Evolutionary conservation across 2,113 vertebrate species (phyloP).

Genomic region (Notothenia rossii): DNA sequence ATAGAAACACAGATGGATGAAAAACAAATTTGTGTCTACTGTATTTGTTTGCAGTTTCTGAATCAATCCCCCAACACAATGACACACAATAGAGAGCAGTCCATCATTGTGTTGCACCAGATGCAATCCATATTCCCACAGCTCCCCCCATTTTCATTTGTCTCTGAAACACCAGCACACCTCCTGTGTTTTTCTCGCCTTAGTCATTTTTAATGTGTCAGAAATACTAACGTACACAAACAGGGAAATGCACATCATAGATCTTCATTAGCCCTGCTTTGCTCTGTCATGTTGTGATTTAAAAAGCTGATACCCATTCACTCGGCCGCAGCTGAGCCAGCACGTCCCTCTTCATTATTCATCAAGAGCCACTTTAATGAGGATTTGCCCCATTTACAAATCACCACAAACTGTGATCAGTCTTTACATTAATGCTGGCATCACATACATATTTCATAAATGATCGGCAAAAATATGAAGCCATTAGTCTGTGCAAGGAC

Average conservation of each 20-base stretch:
- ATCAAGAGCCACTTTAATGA: conserved; percentile 63
- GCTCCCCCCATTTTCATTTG: conserved; percentile 21
- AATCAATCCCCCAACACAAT: conserved; percentile 49
- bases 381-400: conserved; percentile 69
- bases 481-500: neutral
- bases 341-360: conserved; percentile 57
- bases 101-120: conserved; percentile 50
- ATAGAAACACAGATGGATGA: conserved; percentile 64
- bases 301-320: conserved; percentile 32
- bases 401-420: conserved; percentile 26
- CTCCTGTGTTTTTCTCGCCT: neutral
- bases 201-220: conserved; percentile 35
- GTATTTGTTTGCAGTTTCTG: conserved; percentile 19
- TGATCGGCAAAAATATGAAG: neutral
- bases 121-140: conserved; percentile 44
- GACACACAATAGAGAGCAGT: conserved; percentile 51
- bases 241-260: conserved; percentile 4
- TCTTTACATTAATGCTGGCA: neutral
- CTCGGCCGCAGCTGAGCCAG: conserved; percentile 15
- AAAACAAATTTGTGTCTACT: conserved; percentile 25
- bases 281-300: conserved; percentile 29
- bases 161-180: neutral
- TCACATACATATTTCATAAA: neutral
- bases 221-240: conserved; percentile 40
- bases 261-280: conserved; percentile 49